Base-by-base conservation (phyloP, 2,888 invertebrate species). In the Eurytoma adleriae region DNA sequence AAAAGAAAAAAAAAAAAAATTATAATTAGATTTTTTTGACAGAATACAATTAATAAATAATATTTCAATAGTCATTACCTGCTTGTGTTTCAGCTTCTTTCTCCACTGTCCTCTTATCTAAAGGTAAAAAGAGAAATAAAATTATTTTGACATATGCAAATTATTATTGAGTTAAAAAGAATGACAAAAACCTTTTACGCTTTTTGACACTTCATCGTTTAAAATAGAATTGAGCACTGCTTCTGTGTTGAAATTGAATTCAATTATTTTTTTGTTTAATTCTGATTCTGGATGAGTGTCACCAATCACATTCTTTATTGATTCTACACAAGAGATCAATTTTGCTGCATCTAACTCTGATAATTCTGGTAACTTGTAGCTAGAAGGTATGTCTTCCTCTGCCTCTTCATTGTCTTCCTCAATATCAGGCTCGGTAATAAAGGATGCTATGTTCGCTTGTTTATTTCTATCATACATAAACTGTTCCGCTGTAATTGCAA, bases 391-490 rank as follows among this genome's bases (percentile, higher is more conserved):
- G 56, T 76, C 88, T 84, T 20, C 85, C 57, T 81, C 79, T 3
- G 5, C 90, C 76, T 93, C 93, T 84, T 95, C 93, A 71, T 93
- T 94, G 1, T 92, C 91, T 82, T 93, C 93, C 72, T 93, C 92
- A 73, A 95, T 95, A 85, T 95, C 93, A 80, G 93, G 94, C 81
- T 95, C 94, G 69, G 91, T 91, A 82, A 97, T 92, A 88, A 95
- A 97, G 14, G 95, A 93, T 16, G 96, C 94, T 88, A 97, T 95
- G 84, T 94, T 95, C 81, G 94, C 94, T 85, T 94, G 94, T 74
- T 94, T 93, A 83, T 94, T 95, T 64, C 98, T 93, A 88, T 98
- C 96, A 88, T 94, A 98, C 88, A 98, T 92, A 92, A 96, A 98
- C 88, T 96, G 95, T 80, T 94, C 93, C 57, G 94, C 92, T 91